These are phyloP conservation scores for Aspidiotus rigidus DNA, from an alignment of 2,888 invertebrate species.

Conservation along the genomic window DNA sequence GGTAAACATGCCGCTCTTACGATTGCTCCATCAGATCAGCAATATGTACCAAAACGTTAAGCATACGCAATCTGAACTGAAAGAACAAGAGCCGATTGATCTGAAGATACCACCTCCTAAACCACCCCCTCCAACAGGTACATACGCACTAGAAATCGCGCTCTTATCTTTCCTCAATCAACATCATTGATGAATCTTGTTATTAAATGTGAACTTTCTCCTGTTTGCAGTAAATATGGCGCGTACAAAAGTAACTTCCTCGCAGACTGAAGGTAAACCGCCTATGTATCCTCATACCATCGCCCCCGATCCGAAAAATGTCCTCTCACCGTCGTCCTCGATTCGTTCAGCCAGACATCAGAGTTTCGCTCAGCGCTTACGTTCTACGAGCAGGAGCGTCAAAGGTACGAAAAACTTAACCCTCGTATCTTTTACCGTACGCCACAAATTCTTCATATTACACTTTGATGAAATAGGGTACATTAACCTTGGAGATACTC, in stretches of 20 bases:
- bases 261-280: conserved; percentile 21
- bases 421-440: neutral
- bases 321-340: conserved; percentile 51
- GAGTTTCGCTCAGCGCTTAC: conserved; percentile 77
- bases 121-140: conserved; percentile 22
- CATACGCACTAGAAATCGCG: neutral
- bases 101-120: conserved; percentile 27
- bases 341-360: conserved; percentile 57
- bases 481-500: conserved; percentile 68
- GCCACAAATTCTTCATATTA: conserved; percentile 3
- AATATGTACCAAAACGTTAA: conserved; percentile 97
- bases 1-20: conserved; percentile 88
- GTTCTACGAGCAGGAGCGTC: conserved; percentile 75
- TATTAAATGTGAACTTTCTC: neutral
- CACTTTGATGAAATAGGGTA: conserved; percentile 49
- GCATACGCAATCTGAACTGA: conserved; percentile 82
- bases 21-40: conserved; percentile 88
- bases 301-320: conserved; percentile 40
- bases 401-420: conserved; percentile 46
- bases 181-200: neutral
- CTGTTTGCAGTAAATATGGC: conserved; percentile 11
- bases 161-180: neutral
- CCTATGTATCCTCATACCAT: conserved; percentile 35
- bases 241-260: neutral
- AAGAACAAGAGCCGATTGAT: conserved; percentile 51